phyloP scores from a whole-genome alignment of 2,113 vertebrate genomes.

The Lycaon pictus region DNA sequence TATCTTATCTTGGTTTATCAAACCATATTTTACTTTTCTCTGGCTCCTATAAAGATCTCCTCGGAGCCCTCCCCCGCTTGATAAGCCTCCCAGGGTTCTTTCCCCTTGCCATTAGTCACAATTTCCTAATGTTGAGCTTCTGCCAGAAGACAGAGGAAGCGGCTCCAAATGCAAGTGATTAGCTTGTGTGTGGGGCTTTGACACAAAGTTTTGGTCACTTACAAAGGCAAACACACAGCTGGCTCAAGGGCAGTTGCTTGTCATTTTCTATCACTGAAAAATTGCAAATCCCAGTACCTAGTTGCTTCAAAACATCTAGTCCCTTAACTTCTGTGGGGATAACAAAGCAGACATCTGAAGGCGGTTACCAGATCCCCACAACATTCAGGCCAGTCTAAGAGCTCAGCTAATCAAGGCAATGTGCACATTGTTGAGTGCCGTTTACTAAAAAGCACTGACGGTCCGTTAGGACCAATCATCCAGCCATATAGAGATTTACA shows the following conservation, averaged over 20 bases:
- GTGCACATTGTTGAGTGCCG: slow-evolving; percentile 44
- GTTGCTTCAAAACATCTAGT: slow-evolving; percentile 79
- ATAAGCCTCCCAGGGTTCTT: slow-evolving; percentile 72
- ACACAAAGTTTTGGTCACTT: slow-evolving; percentile 82
- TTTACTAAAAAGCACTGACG: slow-evolving; percentile 69
- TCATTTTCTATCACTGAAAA: slow-evolving; percentile 81
- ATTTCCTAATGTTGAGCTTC: slow-evolving; percentile 80
- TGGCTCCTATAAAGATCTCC: slow-evolving; percentile 76
- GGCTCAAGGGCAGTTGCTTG: slow-evolving; percentile 75
- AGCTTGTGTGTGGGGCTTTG: slow-evolving; percentile 67
- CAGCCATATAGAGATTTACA: slow-evolving; percentile 54
- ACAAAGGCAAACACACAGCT: slow-evolving; percentile 80
- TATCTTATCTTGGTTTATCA: slow-evolving; percentile 75
- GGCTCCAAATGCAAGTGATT: slow-evolving; percentile 82
- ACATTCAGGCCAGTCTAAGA: slow-evolving; percentile 42
- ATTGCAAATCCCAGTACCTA: slow-evolving; percentile 73
- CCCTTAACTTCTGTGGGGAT: slow-evolving; percentile 74
- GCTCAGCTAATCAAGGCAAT: slow-evolving; percentile 72
- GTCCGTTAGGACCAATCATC: slow-evolving; percentile 71
- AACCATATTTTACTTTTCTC: slow-evolving; percentile 75
- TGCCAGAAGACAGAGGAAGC: slow-evolving; percentile 83
- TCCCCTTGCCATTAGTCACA: slow-evolving; percentile 78
- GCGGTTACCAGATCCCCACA: slow-evolving; percentile 71
- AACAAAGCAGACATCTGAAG: slow-evolving; percentile 77
- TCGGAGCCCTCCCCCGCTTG: slow-evolving; percentile 66